Evolutionary conservation across 2,113 vertebrate genomes (phyloP), one percentile per base, ranked within the genome.

Genomic region (Pteropus alecto): DNA sequence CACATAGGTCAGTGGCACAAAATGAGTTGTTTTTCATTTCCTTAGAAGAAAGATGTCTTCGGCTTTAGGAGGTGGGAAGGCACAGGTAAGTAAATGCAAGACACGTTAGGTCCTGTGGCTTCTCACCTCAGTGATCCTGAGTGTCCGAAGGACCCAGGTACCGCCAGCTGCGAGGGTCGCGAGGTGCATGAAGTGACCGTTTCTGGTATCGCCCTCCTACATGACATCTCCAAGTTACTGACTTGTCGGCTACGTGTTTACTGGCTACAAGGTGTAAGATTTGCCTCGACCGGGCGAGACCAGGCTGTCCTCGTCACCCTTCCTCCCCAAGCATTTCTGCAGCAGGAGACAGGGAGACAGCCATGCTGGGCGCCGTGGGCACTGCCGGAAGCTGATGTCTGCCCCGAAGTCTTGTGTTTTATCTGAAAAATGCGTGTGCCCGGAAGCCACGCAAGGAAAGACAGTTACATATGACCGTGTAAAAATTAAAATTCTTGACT

Each of bases 141-240:
- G 21, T 22, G 0, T 22, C 22, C 4, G 28, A 13, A 41, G 60
- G 41, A 22, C 35, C 11, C 16, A 11, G 26, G 0, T 0, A 6
- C 2, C 43, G 18, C 14, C 0, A 0, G 8, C 41, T 0, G 0
- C 1, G 46, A 3, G 30, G 1, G 10, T 3, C 26, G 35, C 0
- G 21, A 26, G 61, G 12, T 0, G 0, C 0, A 2, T 0, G 35
- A 10, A 38, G 15, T 2, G 3, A 0, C 90, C 9, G 0, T 6
- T 74, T 30, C 58, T 43, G 2, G 12, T 0, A 1, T 1, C 1
- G 58, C 41, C 21, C 18, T 46, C 84, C 56, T 21, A 0, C 2
- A 0, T 35, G 35, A 16, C 63, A 0, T 18, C 38, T 38, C 38
- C 63, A 13, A 3, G 24, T 28, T 15, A 19, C 71, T 3, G 15